phyloP scores from a whole-genome alignment of 1,140 invertebrate genomes.

The Cepaea nemoralis region DNA sequence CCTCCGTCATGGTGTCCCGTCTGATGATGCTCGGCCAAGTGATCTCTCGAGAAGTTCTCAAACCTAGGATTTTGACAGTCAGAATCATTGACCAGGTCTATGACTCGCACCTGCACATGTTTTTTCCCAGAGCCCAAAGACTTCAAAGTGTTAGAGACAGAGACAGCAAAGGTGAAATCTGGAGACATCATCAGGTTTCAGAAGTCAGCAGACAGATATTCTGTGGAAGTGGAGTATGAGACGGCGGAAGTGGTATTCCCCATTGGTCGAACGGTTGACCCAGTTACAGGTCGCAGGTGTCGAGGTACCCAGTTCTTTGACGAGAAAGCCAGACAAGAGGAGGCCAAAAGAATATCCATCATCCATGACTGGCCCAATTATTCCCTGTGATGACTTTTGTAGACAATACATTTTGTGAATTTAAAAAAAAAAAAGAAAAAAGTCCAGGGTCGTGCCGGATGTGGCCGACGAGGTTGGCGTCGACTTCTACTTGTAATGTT shows the following conservation, averaged over 20 bases:
- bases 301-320: conserved; percentile 46
- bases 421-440: no score
- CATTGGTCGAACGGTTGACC: conserved; percentile 43
- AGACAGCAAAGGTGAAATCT: conserved; percentile 1
- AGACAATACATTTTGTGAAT: neutral
- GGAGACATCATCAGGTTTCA: conserved; percentile 25
- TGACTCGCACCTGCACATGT: conserved; percentile 16
- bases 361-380: neutral
- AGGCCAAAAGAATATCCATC: conserved; percentile 36
- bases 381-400: conserved; percentile 13
- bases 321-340: conserved; percentile 33
- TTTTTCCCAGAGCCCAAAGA: conserved; percentile 31
- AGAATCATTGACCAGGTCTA: conserved; percentile 22
- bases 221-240: conserved; percentile 34
- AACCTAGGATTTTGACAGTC: conserved; percentile 13
- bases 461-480: no score
- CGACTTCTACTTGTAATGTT: no score
- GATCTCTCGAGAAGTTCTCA: conserved; percentile 13
- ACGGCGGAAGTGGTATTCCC: conserved; percentile 40
- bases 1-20: conserved; percentile 11
- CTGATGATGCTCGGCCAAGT: conserved; percentile 22
- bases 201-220: conserved; percentile 11
- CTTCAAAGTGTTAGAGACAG: conserved; percentile 28
- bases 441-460: no score
- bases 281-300: conserved; percentile 47